These are phyloP conservation scores for Pipistrellus pipistrellus DNA, from an alignment of 2,797 vertebrate genomes.

Conservation along the genomic window DNA sequence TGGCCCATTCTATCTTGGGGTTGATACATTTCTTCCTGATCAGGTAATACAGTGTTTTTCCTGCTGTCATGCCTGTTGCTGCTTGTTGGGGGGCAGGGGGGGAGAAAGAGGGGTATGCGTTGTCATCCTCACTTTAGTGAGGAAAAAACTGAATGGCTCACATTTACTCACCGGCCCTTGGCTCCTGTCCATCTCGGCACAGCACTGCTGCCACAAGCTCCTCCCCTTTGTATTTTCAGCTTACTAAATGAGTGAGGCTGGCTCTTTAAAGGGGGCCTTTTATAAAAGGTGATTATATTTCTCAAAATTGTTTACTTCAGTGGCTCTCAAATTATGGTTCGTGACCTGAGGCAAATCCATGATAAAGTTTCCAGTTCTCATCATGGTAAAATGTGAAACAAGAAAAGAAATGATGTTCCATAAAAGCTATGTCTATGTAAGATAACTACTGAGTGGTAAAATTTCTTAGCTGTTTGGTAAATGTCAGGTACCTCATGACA, in stretches of 20 bases:
- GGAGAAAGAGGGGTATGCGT: no score
- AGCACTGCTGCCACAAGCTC: accelerated
- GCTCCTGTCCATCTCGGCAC: background rate
- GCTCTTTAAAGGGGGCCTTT: background rate
- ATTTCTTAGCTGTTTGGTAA: background rate
- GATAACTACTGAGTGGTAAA: background rate
- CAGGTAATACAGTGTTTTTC: constrained; percentile 87
- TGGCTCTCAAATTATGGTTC: background rate
- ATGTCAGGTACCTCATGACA: no score
- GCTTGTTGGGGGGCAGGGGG: no score
- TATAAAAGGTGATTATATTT: background rate
- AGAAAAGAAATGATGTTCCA: background rate
- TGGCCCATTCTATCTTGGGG: constrained; percentile 92
- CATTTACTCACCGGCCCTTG: background rate
- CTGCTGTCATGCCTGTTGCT: background rate
- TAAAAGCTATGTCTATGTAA: constrained; percentile 5
- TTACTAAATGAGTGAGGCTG: background rate
- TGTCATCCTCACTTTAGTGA: background rate
- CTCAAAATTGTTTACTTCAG: background rate
- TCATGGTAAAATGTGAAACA: background rate
- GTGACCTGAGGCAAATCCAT: background rate
- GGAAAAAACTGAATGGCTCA: background rate
- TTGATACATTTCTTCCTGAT: constrained; percentile 94
- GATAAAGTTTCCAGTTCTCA: background rate
- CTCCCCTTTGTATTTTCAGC: background rate